Base-by-base conservation (phyloP, 2,888 invertebrate species). In the Nysson spinosus region DNA sequence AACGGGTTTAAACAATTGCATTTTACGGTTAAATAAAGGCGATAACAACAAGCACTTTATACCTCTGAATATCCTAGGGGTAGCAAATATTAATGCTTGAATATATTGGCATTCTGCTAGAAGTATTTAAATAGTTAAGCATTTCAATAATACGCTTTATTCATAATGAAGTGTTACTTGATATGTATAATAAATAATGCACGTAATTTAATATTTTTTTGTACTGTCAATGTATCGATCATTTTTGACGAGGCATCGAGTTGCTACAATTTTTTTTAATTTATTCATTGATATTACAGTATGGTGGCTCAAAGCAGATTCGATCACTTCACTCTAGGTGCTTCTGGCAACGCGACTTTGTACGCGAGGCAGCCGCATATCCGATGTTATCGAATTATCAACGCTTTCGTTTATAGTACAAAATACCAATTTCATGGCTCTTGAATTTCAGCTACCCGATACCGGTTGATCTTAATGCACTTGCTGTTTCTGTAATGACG, bases 371-470 rank as follows among this genome's bases (percentile, higher is more conserved):
- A 37, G 12, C 14, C 42, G 47, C 60, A 57, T 39, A 39, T 52
- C 44, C 66, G 70, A 62, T 70, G 63, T 60, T 56, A 57, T 66
- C 61, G 62, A 71, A 70, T 70, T 70, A 67, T 71, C 58, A 49
- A 34, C 43, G 39, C 35, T 61, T 54, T 55, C 62, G 58, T 62
- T 62, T 49, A 61, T 42, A 40, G 40, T 37, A 17, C 37, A 42
- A 69, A 55, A 64, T 55, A 64, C 47, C 63, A 63, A 63, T 57
- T 54, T 46, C 50, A 17, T 35, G 43, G 30, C 9, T 28, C 28
- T 49, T 51, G 24, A 32, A 34, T 35, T 54, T 12, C n/a, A 3
- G 42, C 28, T 56, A 44, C 51, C 22, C 26, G 43, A 39, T 50
- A 39, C 26, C 22, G 20, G 35, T 14, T 19, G 40, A 37, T 60